Evolutionary conservation across 2,888 invertebrate genomes (phyloP), one percentile per base, ranked within the genome.

Genomic region (Fabriciana adippe): DNA sequence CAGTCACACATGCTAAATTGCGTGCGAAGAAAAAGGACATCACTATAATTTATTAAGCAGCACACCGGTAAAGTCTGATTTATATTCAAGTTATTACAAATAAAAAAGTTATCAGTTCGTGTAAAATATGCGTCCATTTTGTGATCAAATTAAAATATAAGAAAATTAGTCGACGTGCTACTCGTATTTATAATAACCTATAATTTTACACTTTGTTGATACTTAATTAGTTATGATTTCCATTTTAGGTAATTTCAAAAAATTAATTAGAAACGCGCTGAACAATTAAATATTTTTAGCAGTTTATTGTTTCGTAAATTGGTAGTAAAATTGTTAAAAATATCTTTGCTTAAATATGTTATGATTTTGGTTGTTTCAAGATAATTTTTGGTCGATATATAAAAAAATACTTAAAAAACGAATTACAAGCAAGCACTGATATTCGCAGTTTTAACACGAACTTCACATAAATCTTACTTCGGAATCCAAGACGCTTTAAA

Each of bases 401-500:
- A 18, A 47, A 31, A 26, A 68, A 53, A 15, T 55, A 71, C 45
- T 68, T 67, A 57, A 15, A 8, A n/a, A 26, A 51, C 18, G 15
- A 51, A 31, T 35, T 14, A 50, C 8, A 73, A 68, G 61, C 64
- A 68, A 68, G 68, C 63, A 59, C 69, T 66, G 65, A 64, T 69
- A 66, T 71, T 72, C 63, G 61, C 68, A 74, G 70, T 74, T 71
- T 73, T 70, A 72, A 70, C 74, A 73, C 76, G 73, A 79, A 75
- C 79, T 78, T 74, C 73, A 74, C 76, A 85, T 88, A 87, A 89
- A 87, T 87, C 81, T 78, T 75, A 69, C 77, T 79, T 84, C 79
- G 81, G 81, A 85, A 85, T 82, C 85, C 82, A 79, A 83, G 84
- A 82, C 81, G 80, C 76, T 78, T 81, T 89, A 88, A 90, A 89